Evolutionary conservation across 2,113 vertebrate genomes (phyloP).

Genomic region (Catharus bicknelli): DNA sequence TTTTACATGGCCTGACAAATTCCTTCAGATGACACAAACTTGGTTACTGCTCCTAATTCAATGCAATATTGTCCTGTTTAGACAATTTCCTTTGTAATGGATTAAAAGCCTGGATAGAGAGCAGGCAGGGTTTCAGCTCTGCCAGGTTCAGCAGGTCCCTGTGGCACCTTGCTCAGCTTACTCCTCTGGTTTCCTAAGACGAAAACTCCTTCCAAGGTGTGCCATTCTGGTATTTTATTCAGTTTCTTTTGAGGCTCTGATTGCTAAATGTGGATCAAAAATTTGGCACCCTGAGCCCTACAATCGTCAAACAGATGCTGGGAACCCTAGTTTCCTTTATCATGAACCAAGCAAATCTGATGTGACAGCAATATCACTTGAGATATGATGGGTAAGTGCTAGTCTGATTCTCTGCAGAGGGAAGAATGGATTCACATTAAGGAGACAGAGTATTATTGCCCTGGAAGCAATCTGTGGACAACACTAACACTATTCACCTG

Average conservation of each 20-base stretch:
- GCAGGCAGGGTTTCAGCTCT: background rate
- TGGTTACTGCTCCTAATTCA: background rate
- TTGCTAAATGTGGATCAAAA: background rate
- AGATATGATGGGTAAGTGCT: background rate
- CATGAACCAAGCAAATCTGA: background rate
- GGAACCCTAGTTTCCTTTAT: background rate
- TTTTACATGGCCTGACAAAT: background rate
- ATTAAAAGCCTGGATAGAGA: background rate
- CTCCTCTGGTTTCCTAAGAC: background rate
- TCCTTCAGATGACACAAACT: background rate
- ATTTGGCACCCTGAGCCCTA: background rate
- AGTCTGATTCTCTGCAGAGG: constrained; percentile 12
- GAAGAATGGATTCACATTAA: constrained; percentile 48
- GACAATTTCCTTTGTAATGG: background rate
- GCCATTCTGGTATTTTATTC: background rate
- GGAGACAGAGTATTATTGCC: constrained; percentile 49
- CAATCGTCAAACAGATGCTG: background rate
- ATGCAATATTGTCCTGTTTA: background rate
- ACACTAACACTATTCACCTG: constrained; percentile 23
- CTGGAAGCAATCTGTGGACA: constrained; percentile 58
- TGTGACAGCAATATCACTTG: fast-evolving
- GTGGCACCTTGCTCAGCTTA: background rate
- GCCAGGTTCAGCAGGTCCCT: background rate
- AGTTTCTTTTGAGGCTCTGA: background rate
- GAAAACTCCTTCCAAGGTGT: background rate